Evolutionary conservation across 2,113 vertebrate genomes (phyloP), one percentile per base, ranked within the genome.

Genomic region (Climacteris rufus): DNA sequence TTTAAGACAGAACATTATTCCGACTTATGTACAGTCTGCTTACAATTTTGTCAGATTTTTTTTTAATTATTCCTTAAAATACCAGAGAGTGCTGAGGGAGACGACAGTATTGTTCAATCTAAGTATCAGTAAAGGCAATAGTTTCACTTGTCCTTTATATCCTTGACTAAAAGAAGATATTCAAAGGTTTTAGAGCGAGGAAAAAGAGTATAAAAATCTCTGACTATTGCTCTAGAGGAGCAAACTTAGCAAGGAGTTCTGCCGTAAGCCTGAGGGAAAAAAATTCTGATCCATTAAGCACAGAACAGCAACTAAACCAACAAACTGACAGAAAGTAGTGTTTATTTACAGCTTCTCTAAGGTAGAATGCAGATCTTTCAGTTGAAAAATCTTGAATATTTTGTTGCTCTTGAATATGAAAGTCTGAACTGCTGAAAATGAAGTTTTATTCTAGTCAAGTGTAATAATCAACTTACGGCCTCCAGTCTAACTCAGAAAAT

Each of bases 281-380:
- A 77, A 70, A 57, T 4, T 94, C 83, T 88, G 50, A 94, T 78
- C 79, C 13, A 4, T 57, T 30, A 56, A 65, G 27, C 22, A 44
- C 57, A 57, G 37, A 94, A 79, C 40, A 97, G 53, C 52, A 61
- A 91, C 45, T 77, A 89, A 95, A 90, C 33, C 69, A 87, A 83
- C 31, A 81, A 90, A 74, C 37, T 4, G 24, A 84, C 59, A 85
- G 86, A 79, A 87, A 71, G 22, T 2, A 66, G 8, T 24, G 33
- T 50, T 87, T 77, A 57, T 92, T 94, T 89, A 78, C 52, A 93
- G 80, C 31, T 88, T 78, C 57, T 56, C 27, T 79, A 82, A 93
- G 45, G n/a, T 40, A 31, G 37, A 79, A 61, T 1, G 0, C 11
- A 7, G 27, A 86, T 42, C 16, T 52, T 39, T 16, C 61, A 27